These are phyloP conservation scores for Dichetophora obliterata DNA, from an alignment of 2,888 invertebrate species.

Conservation along the genomic window DNA sequence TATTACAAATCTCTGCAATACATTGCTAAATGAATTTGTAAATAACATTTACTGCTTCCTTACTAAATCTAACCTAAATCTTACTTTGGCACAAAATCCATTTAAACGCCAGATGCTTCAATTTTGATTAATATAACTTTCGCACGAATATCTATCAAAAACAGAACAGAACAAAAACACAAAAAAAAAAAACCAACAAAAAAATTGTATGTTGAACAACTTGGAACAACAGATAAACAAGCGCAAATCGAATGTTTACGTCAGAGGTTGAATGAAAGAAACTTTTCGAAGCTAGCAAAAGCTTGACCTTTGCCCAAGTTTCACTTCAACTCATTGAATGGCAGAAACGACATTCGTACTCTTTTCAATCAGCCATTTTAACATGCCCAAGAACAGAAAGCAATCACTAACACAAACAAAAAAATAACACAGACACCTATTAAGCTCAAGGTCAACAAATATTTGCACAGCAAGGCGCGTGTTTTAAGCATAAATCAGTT, in stretches of 20 bases:
- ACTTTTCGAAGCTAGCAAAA: background rate
- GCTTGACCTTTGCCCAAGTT: background rate
- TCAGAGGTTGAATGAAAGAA: background rate
- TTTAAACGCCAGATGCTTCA: background rate
- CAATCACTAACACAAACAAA: background rate
- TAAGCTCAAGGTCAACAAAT: conserved; percentile 8
- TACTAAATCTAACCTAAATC: too few relatives aligned
- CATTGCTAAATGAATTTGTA: too few relatives aligned
- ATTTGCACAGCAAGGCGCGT: conserved; percentile 2
- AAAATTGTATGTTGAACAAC: conserved; percentile 4
- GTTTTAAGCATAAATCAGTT: conserved; percentile 8
- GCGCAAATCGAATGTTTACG: background rate
- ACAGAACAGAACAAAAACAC: too few relatives aligned
- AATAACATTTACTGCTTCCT: too few relatives aligned
- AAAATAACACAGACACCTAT: background rate
- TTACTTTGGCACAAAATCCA: background rate
- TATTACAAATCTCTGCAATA: too few relatives aligned
- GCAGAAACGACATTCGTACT: background rate
- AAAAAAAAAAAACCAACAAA: background rate
- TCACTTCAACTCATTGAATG: background rate
- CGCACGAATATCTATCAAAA: background rate
- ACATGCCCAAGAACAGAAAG: background rate
- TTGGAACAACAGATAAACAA: background rate
- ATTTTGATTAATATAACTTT: background rate
- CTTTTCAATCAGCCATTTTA: background rate